phyloP scores from a whole-genome alignment of 1,140 invertebrate genomes.

The Caenorhabditis latens region DNA sequence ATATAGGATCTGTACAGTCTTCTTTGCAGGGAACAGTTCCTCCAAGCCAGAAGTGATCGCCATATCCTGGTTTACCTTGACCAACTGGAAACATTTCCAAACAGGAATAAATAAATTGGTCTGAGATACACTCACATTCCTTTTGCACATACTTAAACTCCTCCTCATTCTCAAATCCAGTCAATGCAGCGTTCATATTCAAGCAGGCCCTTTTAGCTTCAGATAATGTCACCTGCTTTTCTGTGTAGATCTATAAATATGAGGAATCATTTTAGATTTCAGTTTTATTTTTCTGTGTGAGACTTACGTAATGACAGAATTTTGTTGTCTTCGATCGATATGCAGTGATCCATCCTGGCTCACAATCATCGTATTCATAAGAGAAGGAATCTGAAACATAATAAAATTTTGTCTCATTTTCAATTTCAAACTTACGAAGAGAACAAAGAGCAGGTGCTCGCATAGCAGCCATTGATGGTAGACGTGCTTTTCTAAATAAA shows the following conservation, averaged over 20 bases:
- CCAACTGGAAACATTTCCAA: too few species aligned
- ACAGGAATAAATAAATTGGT: too few species aligned
- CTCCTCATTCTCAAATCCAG: neutral
- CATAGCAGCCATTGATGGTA: neutral
- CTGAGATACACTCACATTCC: neutral
- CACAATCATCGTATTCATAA: slow-evolving; percentile 2
- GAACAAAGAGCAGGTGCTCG: neutral
- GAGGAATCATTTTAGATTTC: neutral
- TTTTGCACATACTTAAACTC: neutral
- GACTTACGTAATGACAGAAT: slow-evolving; percentile 19
- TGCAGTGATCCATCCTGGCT: neutral
- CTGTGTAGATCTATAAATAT: neutral
- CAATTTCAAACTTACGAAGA: neutral
- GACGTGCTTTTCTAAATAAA: neutral
- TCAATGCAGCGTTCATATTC: neutral
- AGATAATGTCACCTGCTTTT: neutral
- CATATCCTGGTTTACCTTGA: too few species aligned
- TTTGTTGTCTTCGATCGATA: neutral
- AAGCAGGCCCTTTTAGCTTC: neutral
- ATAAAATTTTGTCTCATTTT: neutral
- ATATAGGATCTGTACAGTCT: neutral
- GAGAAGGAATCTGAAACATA: neutral
- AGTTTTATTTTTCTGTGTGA: neutral
- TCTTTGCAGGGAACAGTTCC: neutral
- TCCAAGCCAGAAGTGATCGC: neutral